A percentile compares a stretch with the other conserved stretches of the same genome.
These are phyloP conservation scores for Tenthredo scrophulariae DNA, from an alignment of 2,888 invertebrate species.

Conservation along the genomic window DNA sequence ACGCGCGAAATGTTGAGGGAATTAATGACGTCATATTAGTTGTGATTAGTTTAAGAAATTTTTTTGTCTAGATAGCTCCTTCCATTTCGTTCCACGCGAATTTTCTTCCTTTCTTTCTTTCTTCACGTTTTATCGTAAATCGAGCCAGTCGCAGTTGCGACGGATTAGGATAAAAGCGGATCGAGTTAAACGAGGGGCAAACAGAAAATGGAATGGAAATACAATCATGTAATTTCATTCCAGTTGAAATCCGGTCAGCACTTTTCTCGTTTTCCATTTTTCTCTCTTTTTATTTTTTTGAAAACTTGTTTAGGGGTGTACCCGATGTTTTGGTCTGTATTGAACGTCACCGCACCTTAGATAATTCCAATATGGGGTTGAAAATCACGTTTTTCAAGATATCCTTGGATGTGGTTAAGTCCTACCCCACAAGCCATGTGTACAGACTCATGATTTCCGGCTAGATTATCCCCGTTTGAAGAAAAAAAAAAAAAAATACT, in stretches of 20 bases:
- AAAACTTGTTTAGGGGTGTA: background rate
- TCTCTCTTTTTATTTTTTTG: background rate
- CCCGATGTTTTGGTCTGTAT: background rate
- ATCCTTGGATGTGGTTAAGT: background rate
- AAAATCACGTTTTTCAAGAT: constrained; percentile 35
- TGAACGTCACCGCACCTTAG: background rate
- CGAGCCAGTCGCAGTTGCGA: constrained; percentile 26
- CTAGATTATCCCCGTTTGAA: background rate
- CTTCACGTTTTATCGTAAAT: constrained; percentile 10
- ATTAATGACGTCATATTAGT: background rate
- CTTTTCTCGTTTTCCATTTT: background rate
- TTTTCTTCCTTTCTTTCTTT: background rate
- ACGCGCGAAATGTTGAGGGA: background rate
- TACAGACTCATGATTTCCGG: constrained; percentile 8
- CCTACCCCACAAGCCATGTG: background rate
- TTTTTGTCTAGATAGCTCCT: background rate
- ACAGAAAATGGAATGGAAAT: constrained; percentile 26
- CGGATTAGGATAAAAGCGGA: constrained; percentile 43
- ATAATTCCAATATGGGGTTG: constrained; percentile 15
- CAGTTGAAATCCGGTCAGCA: constrained; percentile 18
- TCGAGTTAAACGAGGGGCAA: constrained; percentile 35
- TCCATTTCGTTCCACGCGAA: background rate
- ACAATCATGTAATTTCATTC: constrained; percentile 25
- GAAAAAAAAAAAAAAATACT: background rate
- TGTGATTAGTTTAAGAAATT: background rate